Conservation (phyloP, 2,888 invertebrate species). For the Ophioninae sp. region DNA sequence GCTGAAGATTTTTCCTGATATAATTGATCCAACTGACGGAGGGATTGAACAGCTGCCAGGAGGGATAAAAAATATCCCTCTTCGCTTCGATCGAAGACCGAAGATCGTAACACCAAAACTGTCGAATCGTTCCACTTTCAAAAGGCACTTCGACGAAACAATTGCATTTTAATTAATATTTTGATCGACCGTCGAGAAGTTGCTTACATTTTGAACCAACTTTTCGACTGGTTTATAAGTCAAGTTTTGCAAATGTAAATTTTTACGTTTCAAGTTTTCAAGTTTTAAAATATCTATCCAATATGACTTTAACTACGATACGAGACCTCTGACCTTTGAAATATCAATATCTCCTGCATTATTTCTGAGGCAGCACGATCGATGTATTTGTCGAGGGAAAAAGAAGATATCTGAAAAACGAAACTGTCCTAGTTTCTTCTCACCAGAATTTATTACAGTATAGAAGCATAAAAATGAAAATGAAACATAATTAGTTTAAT, state of each 20-base stretch:
- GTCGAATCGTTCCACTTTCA: neutral
- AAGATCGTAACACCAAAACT: neutral
- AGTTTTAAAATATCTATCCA: too few species aligned
- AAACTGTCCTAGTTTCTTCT: constrained; percentile 40
- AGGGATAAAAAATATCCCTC: constrained; percentile 57
- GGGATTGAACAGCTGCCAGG: constrained; percentile 69
- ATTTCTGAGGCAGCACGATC: neutral
- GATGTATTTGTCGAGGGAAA: constrained; percentile 10
- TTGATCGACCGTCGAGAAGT: too few species aligned
- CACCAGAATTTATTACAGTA: constrained; percentile 8
- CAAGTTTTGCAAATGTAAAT: too few species aligned
- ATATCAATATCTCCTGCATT: neutral
- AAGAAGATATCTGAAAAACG: neutral
- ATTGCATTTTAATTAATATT: neutral
- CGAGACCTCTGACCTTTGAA: neutral
- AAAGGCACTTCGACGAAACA: neutral
- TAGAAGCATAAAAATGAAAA: too few species aligned
- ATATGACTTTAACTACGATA: neutral
- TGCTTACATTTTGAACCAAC: too few species aligned
- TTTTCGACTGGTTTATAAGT: too few species aligned
- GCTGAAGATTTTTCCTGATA: constrained; percentile 45
- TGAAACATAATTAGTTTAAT: too few species aligned
- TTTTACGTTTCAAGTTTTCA: too few species aligned
- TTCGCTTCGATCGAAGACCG: neutral
- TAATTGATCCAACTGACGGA: constrained; percentile 64